Evolutionary conservation across 2,888 invertebrate species (phyloP).

Genomic region (Stomorhina lunata): DNA sequence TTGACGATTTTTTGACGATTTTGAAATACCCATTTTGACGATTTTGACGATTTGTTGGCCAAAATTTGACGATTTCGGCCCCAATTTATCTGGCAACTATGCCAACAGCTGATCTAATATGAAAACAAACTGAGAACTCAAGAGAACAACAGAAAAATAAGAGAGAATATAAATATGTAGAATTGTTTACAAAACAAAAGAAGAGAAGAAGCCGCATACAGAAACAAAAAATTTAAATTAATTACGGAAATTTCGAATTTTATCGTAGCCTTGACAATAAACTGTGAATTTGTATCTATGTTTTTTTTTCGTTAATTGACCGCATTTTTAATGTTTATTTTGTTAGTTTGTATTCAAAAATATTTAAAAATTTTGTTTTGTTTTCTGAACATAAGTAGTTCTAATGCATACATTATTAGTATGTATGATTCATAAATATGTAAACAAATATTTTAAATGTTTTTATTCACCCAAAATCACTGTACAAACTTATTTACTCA

Average conservation of each 20-base stretch:
- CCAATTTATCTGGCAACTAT: too few relatives aligned
- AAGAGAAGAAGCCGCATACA: not conserved
- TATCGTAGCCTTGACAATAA: conserved; percentile 54
- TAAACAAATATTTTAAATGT: too few relatives aligned
- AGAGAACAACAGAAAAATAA: too few relatives aligned
- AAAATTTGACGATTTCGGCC: too few relatives aligned
- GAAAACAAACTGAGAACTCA: too few relatives aligned
- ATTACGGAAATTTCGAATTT: conserved; percentile 50
- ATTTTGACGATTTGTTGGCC: too few relatives aligned
- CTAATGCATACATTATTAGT: too few relatives aligned
- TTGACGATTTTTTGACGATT: too few relatives aligned
- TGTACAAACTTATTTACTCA: not conserved
- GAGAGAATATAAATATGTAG: not conserved
- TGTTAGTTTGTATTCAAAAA: not conserved
- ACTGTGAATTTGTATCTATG: not conserved
- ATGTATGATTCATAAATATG: conserved; percentile 27
- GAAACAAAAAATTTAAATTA: not conserved
- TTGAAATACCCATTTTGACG: too few relatives aligned
- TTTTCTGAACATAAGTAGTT: too few relatives aligned
- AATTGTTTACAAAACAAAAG: not conserved
- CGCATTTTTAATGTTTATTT: not conserved
- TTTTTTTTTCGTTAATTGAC: conserved; percentile 7
- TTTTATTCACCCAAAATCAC: too few relatives aligned
- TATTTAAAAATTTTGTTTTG: not conserved
- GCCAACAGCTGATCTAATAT: too few relatives aligned